Base-by-base conservation (phyloP, 2,797 vertebrate genomes). In the Poeciliopsis paucimaculata region DNA sequence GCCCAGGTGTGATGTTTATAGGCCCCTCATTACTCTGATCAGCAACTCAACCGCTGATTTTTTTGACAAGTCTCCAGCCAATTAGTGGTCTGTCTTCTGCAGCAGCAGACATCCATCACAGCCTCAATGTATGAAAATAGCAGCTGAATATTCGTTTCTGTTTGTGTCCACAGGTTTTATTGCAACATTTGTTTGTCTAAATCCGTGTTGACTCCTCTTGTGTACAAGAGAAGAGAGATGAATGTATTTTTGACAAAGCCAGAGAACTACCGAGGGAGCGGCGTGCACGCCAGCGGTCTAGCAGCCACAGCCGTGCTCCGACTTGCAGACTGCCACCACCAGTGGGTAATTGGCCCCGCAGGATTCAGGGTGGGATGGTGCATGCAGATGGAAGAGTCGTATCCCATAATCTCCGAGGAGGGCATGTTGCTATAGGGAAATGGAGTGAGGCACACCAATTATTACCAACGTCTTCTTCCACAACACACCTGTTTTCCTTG, bases 281-380 rank as follows among this genome's bases (percentile, higher is more conserved):
- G 81, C 77, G 31, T 66, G 82, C 90, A 87, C 71, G 86, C 88
- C 82, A 84, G 87, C 84, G 28, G 92, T 93, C 89, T 89, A 80
- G 90, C 93, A 94, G 93, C 91, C 90, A 39, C 93, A 90, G 91
- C 95, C 93, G 49, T 95, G 95, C 95, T 94, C 91, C 79, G 92
- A 96, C 95, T 93, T 96, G 95, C 88, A 91, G 90, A 90, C 92
- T 86, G 91, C 90, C 91, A 94, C 91, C 89, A 94, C 89, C 89
- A 91, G 90, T 74, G 78, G 84, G 87, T 96, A 96, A 96, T 96
- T 96, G 95, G 95, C 85, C 95, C 92, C 95, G 0, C 26, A 90
- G 91, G 95, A 90, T 90, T 88, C 82, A 82, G 81, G 79, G 77
- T 66, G 77, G 89, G 89, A 87, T 80, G 86, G 82, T 83, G 88